A percentile compares a stretch with the other conserved stretches of the same genome.
phyloP scores from a whole-genome alignment of 2,797 vertebrate species.

The Coranthus polyacanthus region DNA sequence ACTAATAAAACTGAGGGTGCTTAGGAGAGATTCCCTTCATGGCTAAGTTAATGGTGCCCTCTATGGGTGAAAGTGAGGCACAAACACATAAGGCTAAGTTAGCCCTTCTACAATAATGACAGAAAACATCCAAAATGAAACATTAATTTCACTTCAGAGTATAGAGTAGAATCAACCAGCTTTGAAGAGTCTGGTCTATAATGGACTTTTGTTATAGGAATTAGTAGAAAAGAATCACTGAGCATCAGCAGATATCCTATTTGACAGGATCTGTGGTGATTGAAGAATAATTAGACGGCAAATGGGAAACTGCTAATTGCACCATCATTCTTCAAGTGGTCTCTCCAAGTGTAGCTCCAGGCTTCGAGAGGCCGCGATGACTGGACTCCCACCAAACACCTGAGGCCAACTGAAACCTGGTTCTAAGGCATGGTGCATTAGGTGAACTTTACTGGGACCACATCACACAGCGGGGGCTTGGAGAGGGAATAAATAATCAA shows the following conservation, averaged over 20 bases:
- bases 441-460: conserved; percentile 36
- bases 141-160: conserved; percentile 12
- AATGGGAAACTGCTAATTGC: conserved; percentile 55
- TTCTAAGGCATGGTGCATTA: conserved; percentile 31
- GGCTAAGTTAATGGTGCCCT: conserved; percentile 63
- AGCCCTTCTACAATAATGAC: conserved; percentile 1
- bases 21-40: neutral
- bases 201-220: conserved; percentile 5
- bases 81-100: neutral
- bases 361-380: conserved; percentile 44
- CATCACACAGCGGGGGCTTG: conserved; percentile 33
- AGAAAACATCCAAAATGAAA: conserved; percentile 7
- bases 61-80: conserved; percentile 60
- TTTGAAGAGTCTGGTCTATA: conserved; percentile 19
- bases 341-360: conserved; percentile 43
- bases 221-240: conserved; percentile 15
- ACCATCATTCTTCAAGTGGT: conserved; percentile 50
- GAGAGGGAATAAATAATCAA: conserved; percentile 43
- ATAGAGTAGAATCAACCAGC: conserved; percentile 1
- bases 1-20: conserved; percentile 7
- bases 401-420: conserved; percentile 58
- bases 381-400: conserved; percentile 74
- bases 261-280: conserved; percentile 35
- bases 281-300: conserved; percentile 44
- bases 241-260: conserved; percentile 25